Base-by-base conservation (phyloP, 2,888 invertebrate genomes). In the Lottia scabra region DNA sequence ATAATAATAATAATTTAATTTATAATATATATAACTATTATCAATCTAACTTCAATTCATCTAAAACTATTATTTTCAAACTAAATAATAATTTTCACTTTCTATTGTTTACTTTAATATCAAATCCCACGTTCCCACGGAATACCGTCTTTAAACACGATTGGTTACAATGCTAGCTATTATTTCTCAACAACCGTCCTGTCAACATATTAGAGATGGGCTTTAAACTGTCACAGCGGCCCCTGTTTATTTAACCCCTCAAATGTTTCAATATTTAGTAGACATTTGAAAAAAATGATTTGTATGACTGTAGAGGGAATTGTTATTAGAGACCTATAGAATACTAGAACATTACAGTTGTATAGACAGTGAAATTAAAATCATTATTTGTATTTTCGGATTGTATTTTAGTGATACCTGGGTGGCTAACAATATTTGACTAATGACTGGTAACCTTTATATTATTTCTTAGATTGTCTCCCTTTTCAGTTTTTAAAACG, bases 231-330 rank as follows among this genome's bases (percentile, higher is more conserved):
- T 23, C 56, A 56, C 23, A 56, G 19, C 56, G 10, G 23, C 12
- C 56, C 15, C 56, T 56, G 23, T 56, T 56, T 56, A 56, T 23
- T 38, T 38, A 38, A 38, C 38, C 38, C 10, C 38, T 56, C 56
- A 56, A 56, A 56, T 56, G 56, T 56, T 56, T 56, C 56, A 56
- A 56, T 56, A 56, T 56, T 56, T 56, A 23, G 56, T 19, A 23
- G 56, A 56, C 38, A 13, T 56, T 56, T 56, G 10, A 56, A 56
- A n/a, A 2, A 19, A 10, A 10, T 56, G 56, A 23, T 56, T 56
- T 23, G 56, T 38, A 38, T 38, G 38, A 38, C 5, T 10, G 38
- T 6, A 10, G 38, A 38, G 38, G 5, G 38, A 38, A 38, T 38
- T 38, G 38, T 38, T 38, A 38, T 38, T 38, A 4, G 38, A 38